Evolutionary conservation across 2,113 vertebrate genomes (phyloP).

Genomic region (Dicrurus megarhynchus): DNA sequence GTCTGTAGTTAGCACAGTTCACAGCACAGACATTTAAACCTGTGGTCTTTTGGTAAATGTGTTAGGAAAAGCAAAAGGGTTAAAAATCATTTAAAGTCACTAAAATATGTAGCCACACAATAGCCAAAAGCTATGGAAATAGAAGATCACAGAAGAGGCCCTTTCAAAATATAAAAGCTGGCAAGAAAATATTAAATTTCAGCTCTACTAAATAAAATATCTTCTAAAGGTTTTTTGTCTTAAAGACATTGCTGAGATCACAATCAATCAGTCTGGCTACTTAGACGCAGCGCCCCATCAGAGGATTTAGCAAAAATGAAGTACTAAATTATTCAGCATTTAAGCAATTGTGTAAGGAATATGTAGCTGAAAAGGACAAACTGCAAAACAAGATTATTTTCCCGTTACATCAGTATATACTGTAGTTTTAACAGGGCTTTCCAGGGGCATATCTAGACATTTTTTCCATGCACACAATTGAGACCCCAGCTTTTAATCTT

Average conservation of each 20-base stretch:
- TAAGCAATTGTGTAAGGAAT: neutral
- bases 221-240: neutral
- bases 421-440: neutral
- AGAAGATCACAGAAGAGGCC: neutral
- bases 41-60: neutral
- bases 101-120: neutral
- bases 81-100: neutral
- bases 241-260: neutral
- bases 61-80: neutral
- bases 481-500: neutral
- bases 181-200: neutral
- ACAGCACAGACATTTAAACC: neutral
- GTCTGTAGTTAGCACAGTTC: neutral
- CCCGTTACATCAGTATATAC: neutral
- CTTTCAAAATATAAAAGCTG: neutral
- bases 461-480: neutral
- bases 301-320: constrained; percentile 20
- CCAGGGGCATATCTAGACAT: neutral
- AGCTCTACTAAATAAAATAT: constrained; percentile 4
- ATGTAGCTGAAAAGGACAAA: neutral
- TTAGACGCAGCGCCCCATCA: neutral
- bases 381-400: neutral
- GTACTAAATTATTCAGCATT: constrained; percentile 35
- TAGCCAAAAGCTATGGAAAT: neutral
- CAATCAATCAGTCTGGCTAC: constrained; percentile 19